Evolutionary conservation across 2,888 invertebrate genomes (phyloP), one percentile per base, ranked within the genome.

Genomic region (Pinctada fucata): DNA sequence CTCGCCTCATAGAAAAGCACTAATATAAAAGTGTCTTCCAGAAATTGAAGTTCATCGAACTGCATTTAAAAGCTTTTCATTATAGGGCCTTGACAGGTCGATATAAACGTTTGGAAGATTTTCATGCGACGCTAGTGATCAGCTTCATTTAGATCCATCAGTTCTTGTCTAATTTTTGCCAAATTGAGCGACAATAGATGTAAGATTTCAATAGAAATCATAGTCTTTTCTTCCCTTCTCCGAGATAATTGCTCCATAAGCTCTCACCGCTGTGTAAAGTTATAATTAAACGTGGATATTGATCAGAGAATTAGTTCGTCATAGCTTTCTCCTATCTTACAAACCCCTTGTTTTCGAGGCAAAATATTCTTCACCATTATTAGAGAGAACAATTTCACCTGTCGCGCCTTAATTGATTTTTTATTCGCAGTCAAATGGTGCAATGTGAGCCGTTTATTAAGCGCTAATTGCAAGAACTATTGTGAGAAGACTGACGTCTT

Each of bases 131-230:
- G 13, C 13, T 58, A 10, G 58, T 58, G 58, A 58, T 58, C 58
- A 50, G 72, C 72, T 49, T 72, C 72, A 72, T 72, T 72, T 72
- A 52, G 72, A 72, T 52, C 72, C 52, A 72, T 52, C 50, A 51
- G 16, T 51, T 64, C 74, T 47, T 64, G 74, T 74, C 74, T 74
- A 74, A 74, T 65, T 66, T 66, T 50, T 74, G 74, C 66, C 63
- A 74, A 74, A 74, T 74, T 74, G 74, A 66, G 74, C 74, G 64
- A 74, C 74, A 74, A 74, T 74, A 66, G 74, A 66, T 31, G 49
- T 13, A 74, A 66, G 49, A 66, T 74, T 65, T 65, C 66, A 50
- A 74, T 50, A 51, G 74, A 66, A 74, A 74, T 74, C 65, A 74
- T 50, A 74, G 74, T 50, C 66, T 66, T 66, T 74, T 74, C 74